Evolutionary conservation across 2,797 vertebrate genomes (phyloP), one percentile per base, ranked within the genome.

Genomic region (Enteromius trimaculatus): DNA sequence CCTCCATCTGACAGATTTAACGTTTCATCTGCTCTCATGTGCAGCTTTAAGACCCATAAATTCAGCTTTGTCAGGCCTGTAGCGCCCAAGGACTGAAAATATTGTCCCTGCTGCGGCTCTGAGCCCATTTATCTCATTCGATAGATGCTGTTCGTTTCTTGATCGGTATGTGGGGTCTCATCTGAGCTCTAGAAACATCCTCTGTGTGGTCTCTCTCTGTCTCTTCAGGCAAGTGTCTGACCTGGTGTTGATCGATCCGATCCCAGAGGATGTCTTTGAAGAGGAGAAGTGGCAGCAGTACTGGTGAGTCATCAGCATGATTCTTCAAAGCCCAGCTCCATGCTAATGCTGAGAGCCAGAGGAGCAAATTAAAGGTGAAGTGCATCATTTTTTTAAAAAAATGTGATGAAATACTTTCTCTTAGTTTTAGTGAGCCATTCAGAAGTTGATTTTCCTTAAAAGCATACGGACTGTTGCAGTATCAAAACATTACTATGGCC

Each of bases 231-330:
- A 94, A 88, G 94, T 96, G 90, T 95, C 94, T 47, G 93, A 96
- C 91, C 90, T 96, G 88, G 93, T 96, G 85, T 89, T 96, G 91
- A 95, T 96, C 86, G 92, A 95, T 94, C 95, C 95, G 51, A 93
- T 96, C 87, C 95, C 95, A 74, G 95, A 96, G 86, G 92, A 94
- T 26, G 9, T 94, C 79, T 96, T 96, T 89, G 90, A 94, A 83
- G 92, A 95, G 76, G 90, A 93, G 69, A 89, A 90, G 77, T 96
- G 95, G 95, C 92, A 88, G 62, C 90, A 93, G 86, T 91, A 95
- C 91, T 96, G 95, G 95, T 96, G 91, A 95, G 95, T 94, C 84
- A 86, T 78, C 39, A 14, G 53, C 37, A 65, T n/a, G 23, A 53
- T 79, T 79, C 72, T 21, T 53, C 29, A 74, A 71, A 71, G 2